Evolutionary conservation across 2,797 vertebrate species (phyloP).

Genomic region (Sebastes alutus): DNA sequence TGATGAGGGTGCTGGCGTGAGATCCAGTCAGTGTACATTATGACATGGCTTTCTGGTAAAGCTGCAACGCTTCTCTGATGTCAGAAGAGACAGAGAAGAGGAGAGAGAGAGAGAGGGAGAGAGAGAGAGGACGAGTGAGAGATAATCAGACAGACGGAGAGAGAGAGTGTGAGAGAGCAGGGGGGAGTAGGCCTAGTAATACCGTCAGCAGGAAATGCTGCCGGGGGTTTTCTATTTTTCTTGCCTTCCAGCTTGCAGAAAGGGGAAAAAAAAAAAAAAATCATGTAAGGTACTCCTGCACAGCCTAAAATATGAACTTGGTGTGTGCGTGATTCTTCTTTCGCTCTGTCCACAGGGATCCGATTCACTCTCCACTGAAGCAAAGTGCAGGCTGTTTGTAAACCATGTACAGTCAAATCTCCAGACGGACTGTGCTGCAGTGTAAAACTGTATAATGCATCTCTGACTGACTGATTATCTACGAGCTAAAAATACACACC

Average conservation of each 20-base stretch:
- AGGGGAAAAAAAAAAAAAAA: background rate
- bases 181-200: conserved; percentile 20
- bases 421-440: conserved; percentile 35
- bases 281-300: conserved; percentile 38
- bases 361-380: conserved; percentile 41
- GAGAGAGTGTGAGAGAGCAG: background rate
- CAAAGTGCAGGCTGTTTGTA: conserved; percentile 62
- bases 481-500: conserved; percentile 56
- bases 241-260: conserved; percentile 34
- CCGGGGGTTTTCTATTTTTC: conserved; percentile 42
- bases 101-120: conserved; percentile 3
- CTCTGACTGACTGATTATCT: conserved; percentile 64
- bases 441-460: conserved; percentile 55
- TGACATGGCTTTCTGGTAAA: conserved; percentile 33
- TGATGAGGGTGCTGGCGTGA: conserved; percentile 41
- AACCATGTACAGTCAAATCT: conserved; percentile 36
- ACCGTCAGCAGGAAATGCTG: conserved; percentile 58
- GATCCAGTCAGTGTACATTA: conserved; percentile 56
- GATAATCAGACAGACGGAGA: conserved; percentile 32
- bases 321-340: conserved; percentile 49
- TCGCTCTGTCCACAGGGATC: conserved; percentile 46
- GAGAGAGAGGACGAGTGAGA: conserved; percentile 3
- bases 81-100: conserved; percentile 31
- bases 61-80: conserved; percentile 46
- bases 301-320: conserved; percentile 56